Percentiles rank a stretch among this genome's conserved stretches.
Evolutionary conservation across 2,888 invertebrate species (phyloP).

Genomic region (Listrodromus nycthemerus): DNA sequence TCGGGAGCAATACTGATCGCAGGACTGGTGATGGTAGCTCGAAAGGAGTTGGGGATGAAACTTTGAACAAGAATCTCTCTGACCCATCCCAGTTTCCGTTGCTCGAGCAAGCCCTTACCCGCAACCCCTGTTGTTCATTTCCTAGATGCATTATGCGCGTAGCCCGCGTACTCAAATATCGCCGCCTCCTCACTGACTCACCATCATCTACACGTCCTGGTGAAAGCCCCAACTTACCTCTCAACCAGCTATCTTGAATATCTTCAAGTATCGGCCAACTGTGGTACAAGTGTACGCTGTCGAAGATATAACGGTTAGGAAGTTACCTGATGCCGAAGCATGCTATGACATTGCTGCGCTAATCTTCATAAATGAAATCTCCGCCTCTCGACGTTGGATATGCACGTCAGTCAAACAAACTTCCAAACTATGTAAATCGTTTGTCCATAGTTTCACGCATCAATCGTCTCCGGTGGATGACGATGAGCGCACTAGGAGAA

Average conservation of each 20-base stretch:
- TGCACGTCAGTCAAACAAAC: not conserved
- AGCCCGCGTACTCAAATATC: not conserved
- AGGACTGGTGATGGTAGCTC: not conserved
- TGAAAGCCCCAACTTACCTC: slow-evolving; percentile 34
- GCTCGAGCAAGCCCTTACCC: not conserved
- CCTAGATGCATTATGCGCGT: not conserved
- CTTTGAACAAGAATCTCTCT: slow-evolving; percentile 18
- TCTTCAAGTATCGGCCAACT: slow-evolving; percentile 24
- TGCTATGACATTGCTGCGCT: not conserved
- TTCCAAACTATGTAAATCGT: not conserved
- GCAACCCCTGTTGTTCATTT: not conserved
- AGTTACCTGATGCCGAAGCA: slow-evolving; percentile 7
- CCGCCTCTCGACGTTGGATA: not conserved
- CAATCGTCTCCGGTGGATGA: no score
- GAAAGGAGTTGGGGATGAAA: slow-evolving; percentile 1
- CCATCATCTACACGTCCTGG: not conserved
- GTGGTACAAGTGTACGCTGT: not conserved
- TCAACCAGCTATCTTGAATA: slow-evolving; percentile 13
- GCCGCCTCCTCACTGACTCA: not conserved
- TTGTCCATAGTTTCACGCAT: no score
- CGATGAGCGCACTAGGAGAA: no score
- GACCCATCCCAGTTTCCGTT: slow-evolving; percentile 1
- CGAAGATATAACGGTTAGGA: not conserved
- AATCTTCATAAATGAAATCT: not conserved
- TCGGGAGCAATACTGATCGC: slow-evolving; percentile 6